Evolutionary conservation across 2,797 vertebrate species (phyloP).

Genomic region (Sphenopsis melanotis): DNA sequence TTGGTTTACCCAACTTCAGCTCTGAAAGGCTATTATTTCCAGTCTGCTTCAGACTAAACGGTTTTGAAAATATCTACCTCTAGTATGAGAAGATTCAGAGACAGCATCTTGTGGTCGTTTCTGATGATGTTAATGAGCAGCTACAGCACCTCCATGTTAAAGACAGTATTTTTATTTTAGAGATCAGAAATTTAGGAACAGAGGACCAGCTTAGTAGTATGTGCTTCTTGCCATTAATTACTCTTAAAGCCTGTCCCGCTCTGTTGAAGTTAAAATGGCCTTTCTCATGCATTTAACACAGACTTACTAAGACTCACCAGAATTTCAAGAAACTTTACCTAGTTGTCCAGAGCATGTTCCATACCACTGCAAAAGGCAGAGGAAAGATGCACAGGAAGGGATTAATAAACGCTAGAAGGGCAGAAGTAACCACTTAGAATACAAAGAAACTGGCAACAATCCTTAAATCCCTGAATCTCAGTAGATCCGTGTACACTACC

Average conservation of each 20-base stretch:
- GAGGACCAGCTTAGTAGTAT: background rate
- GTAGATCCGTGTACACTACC: background rate
- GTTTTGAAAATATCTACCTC: background rate
- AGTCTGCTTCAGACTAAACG: background rate
- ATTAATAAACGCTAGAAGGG: background rate
- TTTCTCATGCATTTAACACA: background rate
- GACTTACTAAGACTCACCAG: background rate
- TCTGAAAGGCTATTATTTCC: background rate
- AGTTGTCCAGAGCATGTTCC: background rate
- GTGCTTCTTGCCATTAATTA: background rate
- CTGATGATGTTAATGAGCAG: background rate
- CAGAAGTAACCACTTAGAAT: background rate
- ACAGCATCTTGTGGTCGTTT: background rate
- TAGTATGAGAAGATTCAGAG: background rate
- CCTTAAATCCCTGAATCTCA: background rate
- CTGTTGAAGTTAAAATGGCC: background rate
- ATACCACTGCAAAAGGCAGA: background rate
- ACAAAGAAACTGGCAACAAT: background rate
- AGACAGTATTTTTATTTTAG: background rate
- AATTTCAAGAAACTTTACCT: background rate
- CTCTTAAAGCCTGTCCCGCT: background rate
- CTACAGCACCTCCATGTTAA: background rate
- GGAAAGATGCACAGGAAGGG: background rate
- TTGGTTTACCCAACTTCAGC: background rate
- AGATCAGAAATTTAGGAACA: background rate